phyloP scores from a whole-genome alignment of 2,113 vertebrate species.

The Vulpes lagopus region DNA sequence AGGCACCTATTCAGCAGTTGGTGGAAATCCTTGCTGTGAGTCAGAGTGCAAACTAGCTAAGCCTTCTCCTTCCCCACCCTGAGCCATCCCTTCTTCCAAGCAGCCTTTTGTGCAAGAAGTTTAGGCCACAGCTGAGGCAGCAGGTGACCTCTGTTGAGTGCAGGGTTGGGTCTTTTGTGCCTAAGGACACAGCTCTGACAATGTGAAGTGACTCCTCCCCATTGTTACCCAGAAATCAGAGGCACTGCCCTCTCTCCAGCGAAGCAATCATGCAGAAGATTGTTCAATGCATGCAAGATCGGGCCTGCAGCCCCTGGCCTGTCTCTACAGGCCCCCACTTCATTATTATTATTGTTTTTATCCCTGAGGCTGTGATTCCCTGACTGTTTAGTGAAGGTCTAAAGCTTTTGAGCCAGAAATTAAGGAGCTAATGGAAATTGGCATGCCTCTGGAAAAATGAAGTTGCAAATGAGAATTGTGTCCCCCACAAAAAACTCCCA shows the following conservation, averaged over 20 bases:
- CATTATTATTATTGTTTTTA: constrained; percentile 41
- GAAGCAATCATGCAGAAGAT: background rate
- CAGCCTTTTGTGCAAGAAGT: background rate
- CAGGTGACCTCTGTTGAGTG: background rate
- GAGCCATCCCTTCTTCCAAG: background rate
- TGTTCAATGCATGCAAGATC: background rate
- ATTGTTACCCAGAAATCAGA: background rate
- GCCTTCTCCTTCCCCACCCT: background rate
- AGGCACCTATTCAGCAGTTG: background rate
- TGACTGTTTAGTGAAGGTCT: constrained; percentile 50
- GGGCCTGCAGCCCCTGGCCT: background rate
- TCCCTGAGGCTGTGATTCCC: constrained; percentile 56
- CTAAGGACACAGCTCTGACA: background rate
- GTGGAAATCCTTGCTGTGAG: background rate
- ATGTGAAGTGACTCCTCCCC: background rate
- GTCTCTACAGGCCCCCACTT: background rate
- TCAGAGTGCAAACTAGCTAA: background rate
- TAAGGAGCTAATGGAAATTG: constrained; percentile 65
- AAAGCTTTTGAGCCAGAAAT: constrained; percentile 70
- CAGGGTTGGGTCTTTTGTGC: background rate
- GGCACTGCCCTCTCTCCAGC: background rate
- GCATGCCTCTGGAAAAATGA: constrained; percentile 40
- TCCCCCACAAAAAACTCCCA: background rate
- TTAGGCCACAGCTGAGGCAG: background rate
- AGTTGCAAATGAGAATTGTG: constrained; percentile 56